Evolutionary conservation across 2,888 invertebrate genomes (phyloP), one percentile per base, ranked within the genome.

Genomic region (Hyles lineata): DNA sequence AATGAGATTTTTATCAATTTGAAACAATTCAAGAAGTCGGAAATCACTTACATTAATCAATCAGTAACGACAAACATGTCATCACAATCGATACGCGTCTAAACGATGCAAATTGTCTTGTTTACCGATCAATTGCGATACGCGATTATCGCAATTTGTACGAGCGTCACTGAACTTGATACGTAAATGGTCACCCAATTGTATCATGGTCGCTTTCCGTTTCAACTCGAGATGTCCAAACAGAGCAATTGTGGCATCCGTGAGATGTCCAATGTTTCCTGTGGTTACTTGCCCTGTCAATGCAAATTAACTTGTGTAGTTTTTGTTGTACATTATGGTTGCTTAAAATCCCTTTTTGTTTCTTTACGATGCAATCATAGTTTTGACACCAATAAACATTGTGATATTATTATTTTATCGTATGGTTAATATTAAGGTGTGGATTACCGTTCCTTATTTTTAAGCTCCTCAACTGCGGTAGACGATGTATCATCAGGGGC

Each of bases 51-150:
- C 43, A 43, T 43, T 43, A 11, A 67, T 67, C 23, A 17, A 11
- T 5, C 35, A 55, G 15, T 43, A 43, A 2, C 15, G 11, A 25
- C 15, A 63, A 63, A 63, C 11, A 17, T 4, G 15, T 43, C 67
- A 23, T 23, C 21, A 67, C 17, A 7, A 67, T 50, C 43, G 43
- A 67, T 50, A 67, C 17, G 67, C 23, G 43, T 43, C 67, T 69
- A 70, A 11, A 72, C 67, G 50, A 67, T 70, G 50, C 43, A 75
- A 74, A 74, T 62, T 29, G 21, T 70, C 55, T 67, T 76, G 74
- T 77, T 76, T 75, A 73, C 71, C 71, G 74, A 81, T 81, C 76
- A 75, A 75, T 74, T 74, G 55, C 74, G 69, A 67, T 74, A 43
- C 73, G 55, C 70, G 63, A 74, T 79, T 78, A 72, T 70, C 63